These are phyloP conservation scores for Pachymerium ferrugineum DNA, from an alignment of 2,888 invertebrate species.

Conservation along the genomic window DNA sequence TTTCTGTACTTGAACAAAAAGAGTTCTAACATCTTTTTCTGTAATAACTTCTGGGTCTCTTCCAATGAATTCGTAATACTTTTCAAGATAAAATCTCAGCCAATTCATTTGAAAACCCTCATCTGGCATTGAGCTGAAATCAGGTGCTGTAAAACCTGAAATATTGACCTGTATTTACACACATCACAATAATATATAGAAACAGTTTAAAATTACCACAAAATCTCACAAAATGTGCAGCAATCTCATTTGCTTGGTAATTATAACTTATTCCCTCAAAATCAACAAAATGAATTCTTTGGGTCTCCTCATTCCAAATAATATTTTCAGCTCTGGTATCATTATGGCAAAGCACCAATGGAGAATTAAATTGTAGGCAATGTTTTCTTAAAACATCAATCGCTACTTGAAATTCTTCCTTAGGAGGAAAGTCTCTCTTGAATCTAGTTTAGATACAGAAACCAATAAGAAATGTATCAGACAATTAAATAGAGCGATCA, in stretches of 20 bases:
- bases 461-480: not conserved
- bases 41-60: not conserved
- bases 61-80: not conserved
- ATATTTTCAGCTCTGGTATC: slow-evolving; percentile 30
- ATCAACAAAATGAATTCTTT: slow-evolving; percentile 7
- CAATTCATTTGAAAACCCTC: slow-evolving; percentile 28
- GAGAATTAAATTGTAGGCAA: not conserved
- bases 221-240: slow-evolving; percentile 5
- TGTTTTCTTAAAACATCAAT: not conserved
- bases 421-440: not conserved
- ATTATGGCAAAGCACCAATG: not conserved
- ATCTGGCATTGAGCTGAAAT: not conserved
- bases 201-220: not conserved
- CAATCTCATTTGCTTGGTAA: slow-evolving; percentile 4
- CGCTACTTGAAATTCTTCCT: not conserved
- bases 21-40: not conserved
- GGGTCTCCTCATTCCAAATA: slow-evolving; percentile 7
- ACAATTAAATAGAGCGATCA: not conserved
- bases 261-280: not conserved
- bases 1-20: not conserved
- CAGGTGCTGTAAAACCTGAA: not conserved
- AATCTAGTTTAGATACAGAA: not conserved
- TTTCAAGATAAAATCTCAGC: slow-evolving; percentile 14
- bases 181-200: not conserved
- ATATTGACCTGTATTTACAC: not conserved